A percentile compares a stretch with the other conserved stretches of the same genome.
phyloP scores from a whole-genome alignment of 2,113 vertebrate genomes.

The Sminthopsis crassicaudata region DNA sequence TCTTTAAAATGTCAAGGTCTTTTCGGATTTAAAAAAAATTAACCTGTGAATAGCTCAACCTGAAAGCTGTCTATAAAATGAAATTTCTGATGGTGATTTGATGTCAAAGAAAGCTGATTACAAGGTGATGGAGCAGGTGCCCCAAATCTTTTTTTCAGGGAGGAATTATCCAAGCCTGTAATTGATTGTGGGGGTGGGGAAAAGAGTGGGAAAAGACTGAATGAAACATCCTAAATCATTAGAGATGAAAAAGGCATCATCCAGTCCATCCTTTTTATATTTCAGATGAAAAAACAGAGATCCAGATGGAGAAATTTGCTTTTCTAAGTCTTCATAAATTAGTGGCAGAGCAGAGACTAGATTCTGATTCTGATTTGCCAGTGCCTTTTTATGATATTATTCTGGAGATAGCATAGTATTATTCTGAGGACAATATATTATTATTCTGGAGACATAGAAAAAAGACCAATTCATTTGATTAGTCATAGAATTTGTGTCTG shows the following conservation, averaged over 20 bases:
- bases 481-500: neutral
- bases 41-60: constrained; percentile 69
- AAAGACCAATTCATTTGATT: neutral
- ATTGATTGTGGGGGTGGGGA: neutral
- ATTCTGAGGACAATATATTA: too few relatives aligned
- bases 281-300: constrained; percentile 14
- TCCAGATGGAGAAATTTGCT: constrained; percentile 4
- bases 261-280: neutral
- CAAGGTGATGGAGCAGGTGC: constrained; percentile 22
- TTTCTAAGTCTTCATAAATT: neutral
- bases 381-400: neutral
- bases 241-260: neutral
- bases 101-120: constrained; percentile 34
- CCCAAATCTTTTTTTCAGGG: constrained; percentile 25
- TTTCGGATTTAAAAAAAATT: constrained; percentile 67
- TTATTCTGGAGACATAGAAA: too few relatives aligned
- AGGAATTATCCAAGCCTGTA: constrained; percentile 26
- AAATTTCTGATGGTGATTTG: constrained; percentile 54
- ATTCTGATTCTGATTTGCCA: neutral
- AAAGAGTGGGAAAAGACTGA: neutral
- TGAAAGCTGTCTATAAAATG: constrained; percentile 55
- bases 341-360: neutral
- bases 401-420: neutral
- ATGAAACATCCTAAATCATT: neutral
- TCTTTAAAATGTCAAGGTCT: constrained; percentile 75